These are phyloP conservation scores for Enteromius viviparus DNA, from an alignment of 2,797 vertebrate species.

Conservation along the genomic window DNA sequence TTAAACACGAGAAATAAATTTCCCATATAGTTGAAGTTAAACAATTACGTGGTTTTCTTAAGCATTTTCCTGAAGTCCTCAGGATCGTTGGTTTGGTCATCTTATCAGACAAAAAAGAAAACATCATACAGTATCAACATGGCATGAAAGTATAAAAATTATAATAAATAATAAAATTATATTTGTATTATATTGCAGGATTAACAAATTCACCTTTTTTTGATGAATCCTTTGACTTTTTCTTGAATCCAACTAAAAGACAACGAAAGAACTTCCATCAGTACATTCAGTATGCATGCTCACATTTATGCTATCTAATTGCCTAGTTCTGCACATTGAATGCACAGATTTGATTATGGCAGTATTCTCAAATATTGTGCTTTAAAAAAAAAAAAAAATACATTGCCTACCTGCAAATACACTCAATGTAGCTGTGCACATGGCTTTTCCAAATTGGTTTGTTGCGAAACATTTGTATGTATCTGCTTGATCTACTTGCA, in stretches of 20 bases:
- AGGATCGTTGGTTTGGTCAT: slow-evolving; percentile 65
- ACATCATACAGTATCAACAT: background rate
- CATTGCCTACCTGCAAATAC: slow-evolving; percentile 80
- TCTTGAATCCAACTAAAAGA: slow-evolving; percentile 80
- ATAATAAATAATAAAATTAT: too few species aligned
- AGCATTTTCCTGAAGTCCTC: slow-evolving; percentile 83
- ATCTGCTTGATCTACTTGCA: slow-evolving; percentile 77
- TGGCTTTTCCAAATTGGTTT: slow-evolving; percentile 84
- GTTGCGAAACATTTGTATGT: slow-evolving; percentile 83
- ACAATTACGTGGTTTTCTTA: slow-evolving; percentile 77
- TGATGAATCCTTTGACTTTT: slow-evolving; percentile 65
- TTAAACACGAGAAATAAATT: background rate
- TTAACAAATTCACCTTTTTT: slow-evolving; percentile 8
- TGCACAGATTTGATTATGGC: background rate
- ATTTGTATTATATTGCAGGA: background rate
- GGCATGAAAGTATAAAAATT: background rate
- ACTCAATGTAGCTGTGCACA: slow-evolving; percentile 77
- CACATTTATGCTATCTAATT: background rate
- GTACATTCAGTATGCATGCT: background rate
- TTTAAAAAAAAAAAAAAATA: background rate
- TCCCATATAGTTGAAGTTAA: background rate
- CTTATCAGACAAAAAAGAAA: slow-evolving; percentile 23
- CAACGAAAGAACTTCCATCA: slow-evolving; percentile 26
- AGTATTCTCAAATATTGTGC: background rate
- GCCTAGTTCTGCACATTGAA: background rate